A percentile compares a stretch with the other conserved stretches of the same genome.
Evolutionary conservation across 2,113 vertebrate genomes (phyloP).

Genomic region (Notothenia coriiceps): DNA sequence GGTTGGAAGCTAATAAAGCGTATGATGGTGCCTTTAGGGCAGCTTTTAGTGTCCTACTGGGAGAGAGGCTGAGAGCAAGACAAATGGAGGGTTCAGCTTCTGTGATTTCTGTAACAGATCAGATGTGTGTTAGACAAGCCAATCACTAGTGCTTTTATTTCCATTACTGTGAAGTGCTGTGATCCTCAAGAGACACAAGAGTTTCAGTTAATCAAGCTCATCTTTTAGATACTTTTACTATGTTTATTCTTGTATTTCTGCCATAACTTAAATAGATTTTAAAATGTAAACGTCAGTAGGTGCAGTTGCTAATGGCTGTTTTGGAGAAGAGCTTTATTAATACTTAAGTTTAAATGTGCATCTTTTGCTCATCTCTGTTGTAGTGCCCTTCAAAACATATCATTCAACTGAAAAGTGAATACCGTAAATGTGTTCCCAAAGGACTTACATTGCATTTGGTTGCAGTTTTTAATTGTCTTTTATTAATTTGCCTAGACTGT

Average conservation of each 20-base stretch:
- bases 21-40: conserved; percentile 47
- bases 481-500: neutral
- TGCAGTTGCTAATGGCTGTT: too few relatives aligned
- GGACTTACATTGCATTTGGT: too few relatives aligned
- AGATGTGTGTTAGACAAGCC: neutral
- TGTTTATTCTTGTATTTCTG: neutral
- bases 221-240: neutral
- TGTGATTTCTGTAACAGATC: conserved; percentile 14
- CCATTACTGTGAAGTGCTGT: neutral
- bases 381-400: too few relatives aligned
- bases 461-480: too few relatives aligned
- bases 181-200: neutral
- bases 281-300: too few relatives aligned
- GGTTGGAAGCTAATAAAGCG: conserved; percentile 35
- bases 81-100: neutral
- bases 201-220: neutral
- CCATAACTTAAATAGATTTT: neutral
- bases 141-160: conserved; percentile 2
- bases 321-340: too few relatives aligned
- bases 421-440: too few relatives aligned
- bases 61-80: neutral
- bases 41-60: conserved; percentile 45
- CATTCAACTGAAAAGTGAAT: too few relatives aligned
- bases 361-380: too few relatives aligned
- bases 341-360: too few relatives aligned